These are phyloP conservation scores for Dicrostonyx torquatus DNA, from an alignment of 2,797 vertebrate species.

Conservation along the genomic window DNA sequence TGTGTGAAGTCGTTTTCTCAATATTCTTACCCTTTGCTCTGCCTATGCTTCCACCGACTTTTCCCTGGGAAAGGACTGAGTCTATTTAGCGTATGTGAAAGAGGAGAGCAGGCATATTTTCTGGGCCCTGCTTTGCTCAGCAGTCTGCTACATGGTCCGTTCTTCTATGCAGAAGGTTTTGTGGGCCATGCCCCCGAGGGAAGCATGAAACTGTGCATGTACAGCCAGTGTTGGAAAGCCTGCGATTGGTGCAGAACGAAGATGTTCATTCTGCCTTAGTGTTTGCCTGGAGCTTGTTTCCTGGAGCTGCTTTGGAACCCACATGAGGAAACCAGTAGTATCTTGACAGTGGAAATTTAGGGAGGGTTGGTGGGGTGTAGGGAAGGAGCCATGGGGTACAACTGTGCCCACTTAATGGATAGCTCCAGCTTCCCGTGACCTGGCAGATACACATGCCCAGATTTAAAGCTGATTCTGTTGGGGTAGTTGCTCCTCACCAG, in stretches of 20 bases:
- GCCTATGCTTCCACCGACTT: background rate
- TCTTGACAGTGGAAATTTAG: background rate
- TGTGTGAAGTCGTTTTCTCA: background rate
- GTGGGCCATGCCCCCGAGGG: accelerated
- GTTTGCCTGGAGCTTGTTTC: background rate
- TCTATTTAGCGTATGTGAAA: background rate
- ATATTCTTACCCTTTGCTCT: background rate
- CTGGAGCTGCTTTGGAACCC: background rate
- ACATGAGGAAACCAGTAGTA: background rate
- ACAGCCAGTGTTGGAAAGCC: background rate
- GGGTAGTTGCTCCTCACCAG: background rate
- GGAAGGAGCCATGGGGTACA: background rate
- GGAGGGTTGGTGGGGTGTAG: background rate
- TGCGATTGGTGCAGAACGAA: background rate
- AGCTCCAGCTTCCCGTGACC: background rate
- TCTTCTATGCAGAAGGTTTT: background rate
- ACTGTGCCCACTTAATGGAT: background rate
- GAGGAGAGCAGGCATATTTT: accelerated
- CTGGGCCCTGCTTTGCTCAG: background rate
- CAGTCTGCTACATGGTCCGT: background rate
- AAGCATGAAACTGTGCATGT: background rate
- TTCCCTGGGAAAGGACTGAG: background rate
- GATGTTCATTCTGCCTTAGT: background rate
- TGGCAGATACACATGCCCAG: background rate
- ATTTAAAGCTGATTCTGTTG: background rate